phyloP scores from a whole-genome alignment of 2,113 vertebrate genomes.

The Addax nasomaculatus region DNA sequence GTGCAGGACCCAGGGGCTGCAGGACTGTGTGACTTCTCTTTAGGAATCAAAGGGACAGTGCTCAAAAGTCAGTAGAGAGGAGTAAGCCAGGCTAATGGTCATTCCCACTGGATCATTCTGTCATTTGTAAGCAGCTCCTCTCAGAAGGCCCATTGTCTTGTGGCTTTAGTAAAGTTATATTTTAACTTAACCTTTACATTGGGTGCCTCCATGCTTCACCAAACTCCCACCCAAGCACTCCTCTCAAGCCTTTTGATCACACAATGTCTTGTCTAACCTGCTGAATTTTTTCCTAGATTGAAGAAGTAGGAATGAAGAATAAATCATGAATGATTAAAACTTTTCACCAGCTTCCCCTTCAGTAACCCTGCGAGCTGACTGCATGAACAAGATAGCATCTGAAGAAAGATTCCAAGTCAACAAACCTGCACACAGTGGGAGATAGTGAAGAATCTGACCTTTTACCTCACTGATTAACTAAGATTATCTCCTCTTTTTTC shows the following conservation, averaged over 20 bases:
- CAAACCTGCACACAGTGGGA: background rate
- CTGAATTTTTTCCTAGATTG: background rate
- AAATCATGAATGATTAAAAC: background rate
- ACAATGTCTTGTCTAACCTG: background rate
- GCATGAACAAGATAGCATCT: background rate
- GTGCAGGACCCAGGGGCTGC: background rate
- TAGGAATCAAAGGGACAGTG: background rate
- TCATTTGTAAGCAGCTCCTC: background rate
- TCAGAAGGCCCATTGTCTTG: background rate
- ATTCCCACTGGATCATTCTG: background rate
- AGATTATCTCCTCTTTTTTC: background rate
- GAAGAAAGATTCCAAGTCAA: background rate
- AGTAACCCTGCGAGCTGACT: background rate
- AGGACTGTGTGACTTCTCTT: background rate
- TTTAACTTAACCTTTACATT: background rate
- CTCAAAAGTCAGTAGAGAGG: background rate
- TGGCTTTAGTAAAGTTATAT: background rate
- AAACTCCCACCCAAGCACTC: background rate
- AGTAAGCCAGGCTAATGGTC: background rate
- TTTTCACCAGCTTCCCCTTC: background rate
- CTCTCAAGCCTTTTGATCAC: background rate
- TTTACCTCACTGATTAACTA: background rate
- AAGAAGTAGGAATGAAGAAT: background rate
- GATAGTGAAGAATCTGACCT: background rate
- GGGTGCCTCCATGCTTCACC: background rate